Evolutionary conservation across 2,888 invertebrate species (phyloP), one percentile per base, ranked within the genome.

Genomic region (Monochamus alternatus): DNA sequence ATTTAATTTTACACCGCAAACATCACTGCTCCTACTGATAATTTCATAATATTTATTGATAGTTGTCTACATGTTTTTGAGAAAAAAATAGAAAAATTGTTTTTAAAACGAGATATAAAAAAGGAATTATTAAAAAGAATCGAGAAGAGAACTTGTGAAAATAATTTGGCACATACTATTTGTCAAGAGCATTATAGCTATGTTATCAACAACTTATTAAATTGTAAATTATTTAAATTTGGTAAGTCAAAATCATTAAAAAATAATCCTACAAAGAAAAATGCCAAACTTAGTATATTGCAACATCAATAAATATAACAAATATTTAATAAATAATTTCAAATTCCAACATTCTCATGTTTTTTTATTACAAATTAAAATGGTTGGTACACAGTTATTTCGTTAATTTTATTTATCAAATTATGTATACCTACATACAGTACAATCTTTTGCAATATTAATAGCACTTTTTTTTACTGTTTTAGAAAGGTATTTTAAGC

Each of bases 191-290:
- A 58, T 22, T 58, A 3, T 58, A 3, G 22, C 8, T 22, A 58
- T 14, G 8, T 58, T 22, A 58, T 8, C 22, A 22, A 58, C 5
- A 2, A 14, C 3, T 22, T 58, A 3, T 58, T 58, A 22, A 58
- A 58, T 8, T 58, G 58, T 8, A 58, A 58, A 14, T 58, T 58
- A 58, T 58, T 14, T 22, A n/a, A 58, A 58, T 58, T 58, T 22
- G 14, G 58, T 8, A 44, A 64, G n/a, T 31, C 31, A 64, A 64
- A 31, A 66, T 47, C 22, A 3, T 51, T 51, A 31, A 32, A 67
- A 67, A 67, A 52, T 30, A 67, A 30, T 55, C 4, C 32, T 55
- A 52, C 43, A 59, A 55, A 60, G 3, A 22, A 22, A 22, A 59
- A 73, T 30, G 22, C 30, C 3, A 59, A n/a, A 31, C 10, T 55